Conservation (phyloP, 2,797 vertebrate genomes). For the Sternotherus odoratus region DNA sequence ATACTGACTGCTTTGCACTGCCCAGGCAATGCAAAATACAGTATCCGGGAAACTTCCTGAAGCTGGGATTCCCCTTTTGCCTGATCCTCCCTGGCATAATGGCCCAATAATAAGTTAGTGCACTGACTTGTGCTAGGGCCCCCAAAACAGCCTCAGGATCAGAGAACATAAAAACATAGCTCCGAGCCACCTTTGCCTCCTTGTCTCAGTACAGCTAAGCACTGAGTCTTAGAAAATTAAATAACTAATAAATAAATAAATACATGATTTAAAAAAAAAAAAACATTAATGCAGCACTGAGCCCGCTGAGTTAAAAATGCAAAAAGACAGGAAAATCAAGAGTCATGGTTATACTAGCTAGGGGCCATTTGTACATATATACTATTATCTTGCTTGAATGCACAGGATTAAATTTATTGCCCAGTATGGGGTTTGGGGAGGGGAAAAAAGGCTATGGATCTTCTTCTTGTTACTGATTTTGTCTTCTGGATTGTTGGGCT, state of each 20-base stretch:
- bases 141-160: not conserved
- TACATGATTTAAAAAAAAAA: not conserved
- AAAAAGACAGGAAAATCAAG: not conserved
- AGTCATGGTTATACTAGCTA: not conserved
- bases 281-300: not conserved
- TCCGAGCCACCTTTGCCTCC: not conserved
- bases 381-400: slow-evolving; percentile 15
- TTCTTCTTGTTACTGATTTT: slow-evolving; percentile 16
- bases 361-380: not conserved
- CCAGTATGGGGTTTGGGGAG: not conserved
- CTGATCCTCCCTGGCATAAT: not conserved
- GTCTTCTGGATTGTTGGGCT: not conserved
- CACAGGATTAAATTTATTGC: slow-evolving; percentile 21
- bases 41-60: not conserved
- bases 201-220: not conserved
- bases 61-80: not conserved
- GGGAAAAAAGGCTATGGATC: slow-evolving; percentile 20
- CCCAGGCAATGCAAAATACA: not conserved
- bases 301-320: not conserved
- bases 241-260: not conserved
- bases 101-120: not conserved
- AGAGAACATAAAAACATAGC: not conserved
- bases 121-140: not conserved
- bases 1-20: not conserved
- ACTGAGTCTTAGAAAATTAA: not conserved